These are phyloP conservation scores for Podarcis muralis DNA, from an alignment of 2,113 vertebrate genomes.

Conservation along the genomic window DNA sequence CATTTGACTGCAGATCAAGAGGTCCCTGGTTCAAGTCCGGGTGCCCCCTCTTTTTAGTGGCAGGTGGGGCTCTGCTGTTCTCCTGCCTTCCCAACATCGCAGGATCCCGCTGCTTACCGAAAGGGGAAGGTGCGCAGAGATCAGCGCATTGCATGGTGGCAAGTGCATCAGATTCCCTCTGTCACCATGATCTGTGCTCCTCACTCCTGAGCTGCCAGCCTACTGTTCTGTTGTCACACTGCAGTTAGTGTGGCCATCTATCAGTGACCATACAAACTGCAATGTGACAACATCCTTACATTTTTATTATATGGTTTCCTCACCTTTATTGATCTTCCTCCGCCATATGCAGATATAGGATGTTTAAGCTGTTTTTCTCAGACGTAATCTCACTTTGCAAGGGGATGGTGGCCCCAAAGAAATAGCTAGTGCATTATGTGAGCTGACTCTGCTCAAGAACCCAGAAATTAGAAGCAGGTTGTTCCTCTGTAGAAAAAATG, in stretches of 20 bases:
- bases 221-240: no score
- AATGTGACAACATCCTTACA: no score
- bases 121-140: no score
- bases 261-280: no score
- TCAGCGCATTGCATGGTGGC: no score
- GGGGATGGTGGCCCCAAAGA: neutral
- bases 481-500: neutral
- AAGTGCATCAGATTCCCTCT: no score
- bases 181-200: neutral
- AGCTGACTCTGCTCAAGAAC: neutral
- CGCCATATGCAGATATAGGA: neutral
- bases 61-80: no score
- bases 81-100: no score
- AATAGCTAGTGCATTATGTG: neutral
- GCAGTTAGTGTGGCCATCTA: no score
- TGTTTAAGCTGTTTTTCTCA: neutral
- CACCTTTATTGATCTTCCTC: neutral
- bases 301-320: neutral
- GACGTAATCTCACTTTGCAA: neutral
- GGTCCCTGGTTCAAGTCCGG: slow-evolving; percentile 19
- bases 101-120: no score
- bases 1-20: slow-evolving; percentile 27
- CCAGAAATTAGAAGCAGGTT: neutral
- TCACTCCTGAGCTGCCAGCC: no score
- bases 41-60: slow-evolving; percentile 1